Evolutionary conservation across 1,140 invertebrate species (phyloP).

Genomic region (Neuroterus valhalla): DNA sequence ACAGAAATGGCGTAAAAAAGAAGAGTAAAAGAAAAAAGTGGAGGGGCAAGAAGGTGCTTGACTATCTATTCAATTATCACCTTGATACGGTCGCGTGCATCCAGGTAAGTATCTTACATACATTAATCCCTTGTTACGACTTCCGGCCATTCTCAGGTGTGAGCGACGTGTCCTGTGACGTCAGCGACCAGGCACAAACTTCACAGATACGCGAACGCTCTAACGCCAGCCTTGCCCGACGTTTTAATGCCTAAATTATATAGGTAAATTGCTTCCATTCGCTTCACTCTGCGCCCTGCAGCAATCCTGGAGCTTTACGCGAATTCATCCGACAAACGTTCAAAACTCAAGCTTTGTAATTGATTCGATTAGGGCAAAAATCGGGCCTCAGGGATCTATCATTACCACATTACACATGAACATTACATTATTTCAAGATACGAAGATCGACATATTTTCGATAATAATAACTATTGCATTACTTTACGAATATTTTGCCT

Average conservation of each 20-base stretch:
- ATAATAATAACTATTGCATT: too few species aligned
- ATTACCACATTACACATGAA: too few species aligned
- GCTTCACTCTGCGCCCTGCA: constrained; percentile 25
- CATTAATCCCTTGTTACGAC: constrained; percentile 74
- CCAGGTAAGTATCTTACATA: constrained; percentile 62
- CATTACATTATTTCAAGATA: too few species aligned
- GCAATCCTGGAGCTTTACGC: not conserved
- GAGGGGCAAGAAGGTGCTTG: constrained; percentile 48
- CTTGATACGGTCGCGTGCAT: constrained; percentile 63
- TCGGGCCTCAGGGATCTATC: not conserved
- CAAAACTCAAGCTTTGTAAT: not conserved
- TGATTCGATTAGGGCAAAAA: not conserved
- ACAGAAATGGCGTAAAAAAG: constrained; percentile 11
- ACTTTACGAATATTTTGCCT: too few species aligned
- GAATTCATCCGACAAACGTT: not conserved
- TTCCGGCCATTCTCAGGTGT: constrained; percentile 73
- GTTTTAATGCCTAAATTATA: constrained; percentile 65
- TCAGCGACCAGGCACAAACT: constrained; percentile 57
- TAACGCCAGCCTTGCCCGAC: constrained; percentile 49
- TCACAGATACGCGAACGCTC: constrained; percentile 58
- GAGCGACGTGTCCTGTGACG: constrained; percentile 75
- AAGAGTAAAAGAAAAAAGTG: constrained; percentile 49
- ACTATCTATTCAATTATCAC: constrained; percentile 76
- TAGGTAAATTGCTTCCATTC: constrained; percentile 60
- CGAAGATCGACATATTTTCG: too few species aligned